Evolutionary conservation across 2,797 vertebrate species (phyloP).

Genomic region (Alcedo quadribrachys): DNA sequence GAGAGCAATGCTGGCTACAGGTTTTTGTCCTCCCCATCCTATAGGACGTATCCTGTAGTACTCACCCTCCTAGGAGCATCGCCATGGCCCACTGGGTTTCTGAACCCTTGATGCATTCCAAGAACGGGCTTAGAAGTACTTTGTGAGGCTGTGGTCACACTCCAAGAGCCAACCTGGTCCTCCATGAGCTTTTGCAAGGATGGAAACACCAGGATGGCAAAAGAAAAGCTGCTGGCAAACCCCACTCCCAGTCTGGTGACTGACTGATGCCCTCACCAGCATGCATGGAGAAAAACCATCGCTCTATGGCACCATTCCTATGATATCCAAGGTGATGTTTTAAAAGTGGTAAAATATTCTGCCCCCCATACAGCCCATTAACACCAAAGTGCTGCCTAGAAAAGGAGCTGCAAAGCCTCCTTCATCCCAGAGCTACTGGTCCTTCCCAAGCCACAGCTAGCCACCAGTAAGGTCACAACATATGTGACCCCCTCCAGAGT

Average conservation of each 20-base stretch:
- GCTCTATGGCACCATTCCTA: not conserved
- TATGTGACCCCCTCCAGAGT: fast-evolving
- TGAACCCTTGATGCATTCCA: not conserved
- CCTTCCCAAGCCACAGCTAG: fast-evolving
- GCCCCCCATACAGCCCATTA: not conserved
- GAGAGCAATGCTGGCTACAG: not conserved
- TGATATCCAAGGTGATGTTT: not conserved
- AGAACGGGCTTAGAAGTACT: not conserved
- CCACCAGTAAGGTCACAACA: not conserved
- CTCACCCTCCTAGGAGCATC: not conserved
- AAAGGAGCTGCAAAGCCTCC: not conserved
- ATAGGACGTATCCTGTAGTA: not conserved
- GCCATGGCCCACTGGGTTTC: not conserved
- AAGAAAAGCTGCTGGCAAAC: not conserved
- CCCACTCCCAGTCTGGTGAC: not conserved
- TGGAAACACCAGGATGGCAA: fast-evolving
- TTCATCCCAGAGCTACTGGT: fast-evolving
- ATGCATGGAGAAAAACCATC: not conserved
- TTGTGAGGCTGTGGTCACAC: fast-evolving
- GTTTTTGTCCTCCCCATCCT: not conserved
- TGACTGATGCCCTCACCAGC: fast-evolving
- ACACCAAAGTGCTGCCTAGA: not conserved
- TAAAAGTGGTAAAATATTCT: not conserved
- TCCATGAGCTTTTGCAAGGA: not conserved
- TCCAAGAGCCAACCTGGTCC: not conserved